Percentiles rank a stretch among this genome's conserved stretches.
These are phyloP conservation scores for Labeo catla DNA, from an alignment of 2,113 vertebrate species.

Conservation along the genomic window DNA sequence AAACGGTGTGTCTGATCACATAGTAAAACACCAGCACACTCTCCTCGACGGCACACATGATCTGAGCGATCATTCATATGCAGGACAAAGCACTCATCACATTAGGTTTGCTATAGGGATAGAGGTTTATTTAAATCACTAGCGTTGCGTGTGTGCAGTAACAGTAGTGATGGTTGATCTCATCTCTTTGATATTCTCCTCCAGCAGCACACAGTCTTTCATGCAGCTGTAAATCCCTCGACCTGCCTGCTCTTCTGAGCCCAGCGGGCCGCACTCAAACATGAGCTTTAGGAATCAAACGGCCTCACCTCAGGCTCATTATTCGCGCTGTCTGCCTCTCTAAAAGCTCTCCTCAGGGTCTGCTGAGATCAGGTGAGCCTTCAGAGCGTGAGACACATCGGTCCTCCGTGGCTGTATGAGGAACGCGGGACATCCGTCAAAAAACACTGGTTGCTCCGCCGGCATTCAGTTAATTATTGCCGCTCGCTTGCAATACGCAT, in stretches of 20 bases:
- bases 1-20: neutral
- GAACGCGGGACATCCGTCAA: neutral
- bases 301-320: constrained; percentile 13
- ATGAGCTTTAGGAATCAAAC: constrained; percentile 23
- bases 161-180: neutral
- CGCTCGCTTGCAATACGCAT: neutral
- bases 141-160: neutral
- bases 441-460: neutral
- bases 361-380: neutral
- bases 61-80: neutral
- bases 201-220: constrained; percentile 8
- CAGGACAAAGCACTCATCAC: neutral
- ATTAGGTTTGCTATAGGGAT: neutral
- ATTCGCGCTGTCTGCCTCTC: neutral
- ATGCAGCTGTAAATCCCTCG: neutral
- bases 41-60: neutral
- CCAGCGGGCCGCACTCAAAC: neutral
- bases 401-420: neutral
- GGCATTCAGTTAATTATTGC: neutral
- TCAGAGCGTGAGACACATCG: neutral
- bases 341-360: neutral
- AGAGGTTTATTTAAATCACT: neutral
- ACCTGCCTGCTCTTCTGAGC: neutral
- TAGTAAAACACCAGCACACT: neutral
- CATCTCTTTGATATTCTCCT: constrained; percentile 7